Evolutionary conservation across 64 coral and sea anemone genomes (phyloP), one percentile per base, ranked within the genome.

Genomic region (Montipora capricornis): DNA sequence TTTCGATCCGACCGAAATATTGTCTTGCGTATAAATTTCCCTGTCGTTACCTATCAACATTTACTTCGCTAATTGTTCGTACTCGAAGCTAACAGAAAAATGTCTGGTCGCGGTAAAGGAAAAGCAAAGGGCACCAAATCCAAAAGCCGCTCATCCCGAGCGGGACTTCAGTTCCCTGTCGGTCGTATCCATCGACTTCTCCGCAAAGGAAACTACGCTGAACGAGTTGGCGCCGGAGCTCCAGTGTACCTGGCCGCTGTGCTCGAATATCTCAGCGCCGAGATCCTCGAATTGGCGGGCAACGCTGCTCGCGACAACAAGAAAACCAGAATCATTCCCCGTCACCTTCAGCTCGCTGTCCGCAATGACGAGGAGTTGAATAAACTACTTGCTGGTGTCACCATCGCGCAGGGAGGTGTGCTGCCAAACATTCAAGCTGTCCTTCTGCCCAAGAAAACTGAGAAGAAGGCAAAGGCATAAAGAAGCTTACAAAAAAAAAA

Each of bases 61-160:
- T 22, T 22, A 22, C 22, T 22, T 22, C 22, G 22, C 22, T 22
- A 22, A 22, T 22, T 22, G 22, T 22, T 22, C 22, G 22, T 22
- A 45, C 6, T 64, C 2, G 60, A 4, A 11, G 14, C 46, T 78
- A 0, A 37, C 37, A 10, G 78, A 50, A 82, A 60, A 53, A 82
- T 82, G 80, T 82, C 80, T 15, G 80, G 80, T 82, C 80, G 80
- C 14, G 80, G 80, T 7, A 82, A 82, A 62, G 80, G 80, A 82
- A 82, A 82, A 15, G 80, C 80, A 17, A 82, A 82, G 80, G 80
- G 80, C 24, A 82, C 80, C 13, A 82, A 82, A 50, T 82, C 80
- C 80, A 82, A 82, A 6, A 82, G 46, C 48, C 77, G 77, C 77
- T 80, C 51, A 58, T 58, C 50, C 51, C 78, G 78, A 58, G 78